A percentile compares a stretch with the other conserved stretches of the same genome.
phyloP scores from a whole-genome alignment of 1,140 invertebrate genomes.

The Drosophila subpulchrella region DNA sequence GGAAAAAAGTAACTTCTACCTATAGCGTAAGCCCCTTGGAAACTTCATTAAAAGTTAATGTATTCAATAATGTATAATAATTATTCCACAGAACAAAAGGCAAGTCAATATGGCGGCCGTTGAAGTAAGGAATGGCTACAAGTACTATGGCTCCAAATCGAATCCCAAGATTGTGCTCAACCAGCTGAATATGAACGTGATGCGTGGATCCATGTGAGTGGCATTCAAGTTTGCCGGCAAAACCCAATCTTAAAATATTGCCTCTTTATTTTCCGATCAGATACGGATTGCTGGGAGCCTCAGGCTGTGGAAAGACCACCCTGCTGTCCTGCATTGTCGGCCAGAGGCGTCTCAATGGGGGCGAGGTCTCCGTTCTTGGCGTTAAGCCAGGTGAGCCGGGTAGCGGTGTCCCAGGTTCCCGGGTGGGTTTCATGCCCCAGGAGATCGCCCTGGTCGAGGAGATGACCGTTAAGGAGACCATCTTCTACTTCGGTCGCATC shows the following conservation, averaged over 20 bases:
- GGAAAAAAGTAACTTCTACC: no score
- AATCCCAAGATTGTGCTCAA: slow-evolving; percentile 86
- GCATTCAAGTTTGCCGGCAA: slow-evolving; percentile 19
- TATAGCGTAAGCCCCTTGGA: no score
- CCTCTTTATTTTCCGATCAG: slow-evolving; percentile 84
- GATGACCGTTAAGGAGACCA: slow-evolving; percentile 93
- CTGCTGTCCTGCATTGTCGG: slow-evolving; percentile 94
- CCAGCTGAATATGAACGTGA: slow-evolving; percentile 86
- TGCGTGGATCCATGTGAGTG: slow-evolving; percentile 87
- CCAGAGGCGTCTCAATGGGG: slow-evolving; percentile 89
- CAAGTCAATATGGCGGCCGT: slow-evolving; percentile 84
- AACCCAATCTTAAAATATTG: slow-evolving; percentile 5
- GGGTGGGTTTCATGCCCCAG: slow-evolving; percentile 95
- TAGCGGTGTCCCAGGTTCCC: slow-evolving; percentile 91
- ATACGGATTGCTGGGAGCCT: slow-evolving; percentile 94
- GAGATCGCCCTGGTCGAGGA: slow-evolving; percentile 94
- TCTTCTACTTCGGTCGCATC: slow-evolving; percentile 95
- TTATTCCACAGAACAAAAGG: slow-evolving; percentile 9
- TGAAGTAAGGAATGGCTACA: slow-evolving; percentile 86
- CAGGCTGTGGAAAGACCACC: slow-evolving; percentile 94
- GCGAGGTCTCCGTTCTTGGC: slow-evolving; percentile 92
- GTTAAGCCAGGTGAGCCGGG: slow-evolving; percentile 89
- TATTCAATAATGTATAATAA: background rate
- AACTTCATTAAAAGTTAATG: no score
- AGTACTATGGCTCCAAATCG: slow-evolving; percentile 86